Evolutionary conservation across 2,113 vertebrate species (phyloP).

Genomic region (Poeciliopsis prolifica): DNA sequence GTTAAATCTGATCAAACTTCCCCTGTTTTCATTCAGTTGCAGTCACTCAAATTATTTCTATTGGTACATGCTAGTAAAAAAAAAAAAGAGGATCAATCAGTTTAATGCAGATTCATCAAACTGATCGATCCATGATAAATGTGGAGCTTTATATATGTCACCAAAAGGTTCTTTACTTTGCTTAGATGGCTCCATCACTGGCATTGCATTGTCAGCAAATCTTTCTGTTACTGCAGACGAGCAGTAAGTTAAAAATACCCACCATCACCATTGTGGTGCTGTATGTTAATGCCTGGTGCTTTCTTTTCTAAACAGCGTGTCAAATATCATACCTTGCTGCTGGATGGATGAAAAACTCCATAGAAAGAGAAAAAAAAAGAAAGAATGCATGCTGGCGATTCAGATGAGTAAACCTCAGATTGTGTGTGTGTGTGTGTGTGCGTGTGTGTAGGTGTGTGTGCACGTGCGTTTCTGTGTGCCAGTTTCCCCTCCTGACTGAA

Average conservation of each 20-base stretch:
- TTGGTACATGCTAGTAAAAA: background rate
- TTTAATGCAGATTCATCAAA: background rate
- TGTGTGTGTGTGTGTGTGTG: constrained; percentile 67
- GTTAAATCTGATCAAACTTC: no score
- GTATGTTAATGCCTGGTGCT: constrained; percentile 11
- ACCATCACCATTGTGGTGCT: constrained; percentile 10
- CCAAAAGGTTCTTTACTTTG: background rate
- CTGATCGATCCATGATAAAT: background rate
- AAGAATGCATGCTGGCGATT: constrained; percentile 46
- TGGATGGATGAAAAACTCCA: constrained; percentile 49
- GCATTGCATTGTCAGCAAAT: background rate
- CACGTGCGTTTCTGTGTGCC: constrained; percentile 70
- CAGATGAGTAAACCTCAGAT: constrained; percentile 59
- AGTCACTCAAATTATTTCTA: no score
- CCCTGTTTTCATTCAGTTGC: no score
- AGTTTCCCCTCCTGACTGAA: constrained; percentile 80
- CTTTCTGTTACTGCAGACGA: constrained; percentile 2
- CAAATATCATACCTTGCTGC: constrained; percentile 42
- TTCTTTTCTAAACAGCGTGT: constrained; percentile 25
- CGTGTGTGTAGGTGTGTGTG: constrained; percentile 42
- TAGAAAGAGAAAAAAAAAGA: constrained; percentile 35
- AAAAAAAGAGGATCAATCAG: background rate
- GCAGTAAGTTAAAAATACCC: background rate
- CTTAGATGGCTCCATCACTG: no score
- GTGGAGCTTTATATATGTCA: background rate